phyloP scores from a whole-genome alignment of 2,113 vertebrate species.

The Engraulis encrasicolus region DNA sequence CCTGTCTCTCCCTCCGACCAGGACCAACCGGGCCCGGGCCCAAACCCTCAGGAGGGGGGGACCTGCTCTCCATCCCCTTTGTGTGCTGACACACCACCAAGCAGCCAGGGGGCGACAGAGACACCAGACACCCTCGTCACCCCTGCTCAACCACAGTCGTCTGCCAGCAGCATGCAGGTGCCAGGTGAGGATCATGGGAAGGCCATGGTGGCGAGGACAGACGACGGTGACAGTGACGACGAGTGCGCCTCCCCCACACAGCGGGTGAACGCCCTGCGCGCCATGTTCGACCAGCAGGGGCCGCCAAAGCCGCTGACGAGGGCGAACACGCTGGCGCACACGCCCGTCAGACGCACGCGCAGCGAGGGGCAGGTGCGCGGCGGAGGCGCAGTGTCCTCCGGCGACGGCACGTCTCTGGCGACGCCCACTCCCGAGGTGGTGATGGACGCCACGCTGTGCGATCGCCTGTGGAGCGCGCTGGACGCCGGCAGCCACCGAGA shows the following conservation, averaged over 20 bases:
- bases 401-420: neutral
- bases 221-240: neutral
- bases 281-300: conserved; percentile 45
- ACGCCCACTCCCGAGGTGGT: conserved; percentile 76
- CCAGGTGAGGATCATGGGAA: neutral
- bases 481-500: conserved; percentile 80
- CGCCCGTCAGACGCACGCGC: conserved; percentile 72
- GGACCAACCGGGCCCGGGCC: neutral
- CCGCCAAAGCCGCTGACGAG: conserved; percentile 43
- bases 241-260: conserved; percentile 22
- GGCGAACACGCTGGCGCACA: neutral
- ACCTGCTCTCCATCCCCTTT: neutral
- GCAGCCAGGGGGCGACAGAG: neutral
- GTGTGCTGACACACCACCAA: neutral
- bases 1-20: neutral
- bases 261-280: conserved; percentile 44
- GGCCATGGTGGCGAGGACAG: neutral
- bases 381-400: conserved; percentile 51
- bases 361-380: conserved; percentile 72
- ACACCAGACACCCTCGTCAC: neutral
- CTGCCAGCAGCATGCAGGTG: neutral
- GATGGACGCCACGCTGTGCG: conserved; percentile 81
- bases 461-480: conserved; percentile 88
- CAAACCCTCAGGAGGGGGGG: neutral
- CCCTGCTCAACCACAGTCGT: neutral